Conservation (phyloP, 2,113 vertebrate species). For the Seriola aureovittata region DNA sequence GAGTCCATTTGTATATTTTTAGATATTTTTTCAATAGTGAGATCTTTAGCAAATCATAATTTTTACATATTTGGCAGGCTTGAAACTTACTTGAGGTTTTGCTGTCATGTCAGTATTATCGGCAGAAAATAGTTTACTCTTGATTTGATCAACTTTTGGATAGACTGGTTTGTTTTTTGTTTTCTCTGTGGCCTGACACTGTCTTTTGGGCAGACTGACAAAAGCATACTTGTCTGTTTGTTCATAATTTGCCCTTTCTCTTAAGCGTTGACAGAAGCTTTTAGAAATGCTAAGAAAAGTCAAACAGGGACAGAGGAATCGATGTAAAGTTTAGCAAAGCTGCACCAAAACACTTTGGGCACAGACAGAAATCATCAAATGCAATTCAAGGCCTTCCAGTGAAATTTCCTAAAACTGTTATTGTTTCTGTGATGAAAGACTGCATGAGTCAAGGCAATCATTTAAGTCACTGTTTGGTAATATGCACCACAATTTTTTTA, state of each 20-base stretch:
- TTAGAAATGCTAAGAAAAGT: conserved; percentile 27
- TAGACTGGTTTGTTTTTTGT: not conserved
- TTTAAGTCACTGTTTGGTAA: not conserved
- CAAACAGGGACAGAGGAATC: conserved; percentile 1
- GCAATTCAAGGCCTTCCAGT: not conserved
- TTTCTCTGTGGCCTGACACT: not conserved
- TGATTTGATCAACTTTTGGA: conserved; percentile 24
- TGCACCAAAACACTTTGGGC: not conserved
- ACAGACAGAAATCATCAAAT: conserved; percentile 5
- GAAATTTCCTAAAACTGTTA: not conserved
- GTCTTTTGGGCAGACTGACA: conserved; percentile 37
- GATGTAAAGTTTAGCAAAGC: not conserved
- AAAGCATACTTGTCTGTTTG: conserved; percentile 24
- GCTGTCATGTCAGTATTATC: conserved; percentile 10
- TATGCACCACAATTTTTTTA: not conserved
- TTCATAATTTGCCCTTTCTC: conserved; percentile 23
- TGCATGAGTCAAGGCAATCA: not conserved
- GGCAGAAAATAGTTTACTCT: not conserved
- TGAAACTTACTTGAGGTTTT: conserved; percentile 16
- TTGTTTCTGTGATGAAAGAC: not conserved
- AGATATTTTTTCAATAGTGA: not conserved
- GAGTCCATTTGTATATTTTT: conserved; percentile 21
- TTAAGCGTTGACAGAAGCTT: conserved; percentile 11
- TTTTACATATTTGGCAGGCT: conserved; percentile 9
- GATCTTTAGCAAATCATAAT: conserved; percentile 20